Base-by-base conservation (phyloP, 2,797 vertebrate genomes). In the Siniperca obscura region DNA sequence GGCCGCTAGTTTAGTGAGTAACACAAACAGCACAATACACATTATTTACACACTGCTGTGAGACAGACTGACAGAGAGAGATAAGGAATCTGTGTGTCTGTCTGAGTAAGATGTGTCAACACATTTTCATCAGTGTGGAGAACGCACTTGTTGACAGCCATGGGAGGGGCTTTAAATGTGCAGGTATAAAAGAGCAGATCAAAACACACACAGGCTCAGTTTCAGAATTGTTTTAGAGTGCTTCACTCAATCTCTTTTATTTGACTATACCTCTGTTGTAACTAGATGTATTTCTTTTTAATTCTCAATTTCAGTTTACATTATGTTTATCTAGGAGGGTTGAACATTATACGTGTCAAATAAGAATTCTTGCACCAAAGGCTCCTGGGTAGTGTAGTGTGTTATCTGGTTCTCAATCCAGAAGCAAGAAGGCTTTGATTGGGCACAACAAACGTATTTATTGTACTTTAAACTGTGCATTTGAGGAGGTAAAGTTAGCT, bases 101-200 rank as follows among this genome's bases (percentile, higher is more conserved):
- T 84, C 42, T 77, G 82, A 78, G 74, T 74, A 34, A 62, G 30
- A 82, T 38, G 19, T 88, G 92, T 95, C 94, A 94, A 86, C 94
- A 94, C 93, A 70, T 93, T 85, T 90, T 95, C 90, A 95, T 95
- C 78, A 89, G 73, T 7, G 70, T 65, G 68, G 40, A 76, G 68
- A 89, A 88, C n/a, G 16, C 60, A 66, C 34, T 22, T 82, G 89
- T 68, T 90, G 91, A 90, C 82, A 86, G 85, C 57, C 12, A 42
- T 65, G 56, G 78, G 81, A 70, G 87, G 78, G 34, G 79, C 81
- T 86, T 80, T 57, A 71, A 61, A 68, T 81, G 80, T 74, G 60
- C 57, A 74, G 64, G 67, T 87, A 78, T 74, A 83, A 82, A 77
- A 72, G 74, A 80, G 0, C 44, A 22, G 67, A 34, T 65, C 44